phyloP scores from a whole-genome alignment of 2,888 invertebrate genomes.

The Drosophila setosimentum region DNA sequence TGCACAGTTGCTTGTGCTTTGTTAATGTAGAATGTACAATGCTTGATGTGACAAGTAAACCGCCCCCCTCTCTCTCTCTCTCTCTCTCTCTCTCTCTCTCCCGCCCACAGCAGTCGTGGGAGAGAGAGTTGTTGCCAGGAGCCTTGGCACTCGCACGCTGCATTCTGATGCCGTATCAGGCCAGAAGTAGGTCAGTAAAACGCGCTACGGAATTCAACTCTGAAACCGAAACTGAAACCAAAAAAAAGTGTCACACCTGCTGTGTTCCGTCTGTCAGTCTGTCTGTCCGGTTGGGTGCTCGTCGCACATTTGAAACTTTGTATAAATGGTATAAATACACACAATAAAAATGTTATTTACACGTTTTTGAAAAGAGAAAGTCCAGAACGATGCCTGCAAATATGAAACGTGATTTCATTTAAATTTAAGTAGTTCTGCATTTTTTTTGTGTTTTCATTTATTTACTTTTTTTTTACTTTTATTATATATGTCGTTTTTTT shows the following conservation, averaged over 20 bases:
- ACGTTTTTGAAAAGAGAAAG: slow-evolving; percentile 83
- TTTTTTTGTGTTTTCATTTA: slow-evolving; percentile 28
- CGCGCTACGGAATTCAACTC: slow-evolving; percentile 52
- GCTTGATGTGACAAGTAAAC: slow-evolving; percentile 42
- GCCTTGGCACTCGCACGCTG: slow-evolving; percentile 61
- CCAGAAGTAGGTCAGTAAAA: slow-evolving; percentile 74
- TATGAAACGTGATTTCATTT: slow-evolving; percentile 70
- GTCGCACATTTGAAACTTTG: slow-evolving; percentile 59
- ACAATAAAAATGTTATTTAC: slow-evolving; percentile 80
- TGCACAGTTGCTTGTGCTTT: slow-evolving; percentile 67
- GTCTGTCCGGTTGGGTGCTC: slow-evolving; percentile 26
- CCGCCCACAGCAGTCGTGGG: slow-evolving; percentile 40
- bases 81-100: not conserved
- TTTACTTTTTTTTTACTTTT: slow-evolving; percentile 21
- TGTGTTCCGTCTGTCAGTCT: slow-evolving; percentile 22
- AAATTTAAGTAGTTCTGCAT: slow-evolving; percentile 66
- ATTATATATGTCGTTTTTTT: slow-evolving; percentile 10
- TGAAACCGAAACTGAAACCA: slow-evolving; percentile 42
- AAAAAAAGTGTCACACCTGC: slow-evolving; percentile 73
- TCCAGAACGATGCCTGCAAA: slow-evolving; percentile 57
- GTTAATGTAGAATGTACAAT: slow-evolving; percentile 51
- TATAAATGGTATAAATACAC: slow-evolving; percentile 71
- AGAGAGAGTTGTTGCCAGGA: slow-evolving; percentile 72
- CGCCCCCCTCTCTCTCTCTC: not conserved
- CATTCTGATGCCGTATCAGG: slow-evolving; percentile 63